These are phyloP conservation scores for Octonoba sinensis DNA, from an alignment of 2,888 invertebrate species.

Conservation along the genomic window DNA sequence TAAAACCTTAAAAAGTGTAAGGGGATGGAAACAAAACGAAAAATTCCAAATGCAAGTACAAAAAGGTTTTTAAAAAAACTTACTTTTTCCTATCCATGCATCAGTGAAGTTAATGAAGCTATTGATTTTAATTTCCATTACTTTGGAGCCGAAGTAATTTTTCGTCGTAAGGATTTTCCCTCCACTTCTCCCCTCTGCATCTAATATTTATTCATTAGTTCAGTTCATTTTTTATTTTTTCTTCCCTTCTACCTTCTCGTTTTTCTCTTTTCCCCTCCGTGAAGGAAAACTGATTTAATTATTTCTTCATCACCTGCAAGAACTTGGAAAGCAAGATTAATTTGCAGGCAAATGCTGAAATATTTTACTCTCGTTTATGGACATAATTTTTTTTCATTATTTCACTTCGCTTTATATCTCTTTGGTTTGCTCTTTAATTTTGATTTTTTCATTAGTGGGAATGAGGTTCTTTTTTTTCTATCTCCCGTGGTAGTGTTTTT, in stretches of 20 bases:
- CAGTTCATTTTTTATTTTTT: slow-evolving; percentile 39
- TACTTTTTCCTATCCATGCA: slow-evolving; percentile 48
- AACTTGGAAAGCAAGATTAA: slow-evolving; percentile 61
- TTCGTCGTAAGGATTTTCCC: slow-evolving; percentile 40
- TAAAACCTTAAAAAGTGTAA: slow-evolving; percentile 25
- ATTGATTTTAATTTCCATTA: slow-evolving; percentile 65
- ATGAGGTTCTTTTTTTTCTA: slow-evolving; percentile 8
- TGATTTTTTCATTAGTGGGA: slow-evolving; percentile 3
- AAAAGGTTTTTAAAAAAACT: background rate
- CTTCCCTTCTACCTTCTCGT: slow-evolving; percentile 18
- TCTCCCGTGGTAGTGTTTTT: background rate
- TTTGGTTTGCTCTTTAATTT: slow-evolving; percentile 14
- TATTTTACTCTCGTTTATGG: slow-evolving; percentile 55
- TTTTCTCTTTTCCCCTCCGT: slow-evolving; percentile 29
- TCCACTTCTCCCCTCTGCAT: slow-evolving; percentile 40
- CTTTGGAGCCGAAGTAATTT: slow-evolving; percentile 42
- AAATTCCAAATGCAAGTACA: slow-evolving; percentile 19
- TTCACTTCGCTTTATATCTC: background rate
- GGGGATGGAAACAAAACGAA: slow-evolving; percentile 23
- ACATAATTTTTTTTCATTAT: slow-evolving; percentile 9
- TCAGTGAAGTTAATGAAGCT: slow-evolving; percentile 64
- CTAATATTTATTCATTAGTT: slow-evolving; percentile 65
- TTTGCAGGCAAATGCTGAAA: slow-evolving; percentile 59
- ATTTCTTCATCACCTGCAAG: slow-evolving; percentile 62
- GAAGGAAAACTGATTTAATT: slow-evolving; percentile 63